phyloP scores from a whole-genome alignment of 2,888 invertebrate genomes.

The Metopia argyrocephala region DNA sequence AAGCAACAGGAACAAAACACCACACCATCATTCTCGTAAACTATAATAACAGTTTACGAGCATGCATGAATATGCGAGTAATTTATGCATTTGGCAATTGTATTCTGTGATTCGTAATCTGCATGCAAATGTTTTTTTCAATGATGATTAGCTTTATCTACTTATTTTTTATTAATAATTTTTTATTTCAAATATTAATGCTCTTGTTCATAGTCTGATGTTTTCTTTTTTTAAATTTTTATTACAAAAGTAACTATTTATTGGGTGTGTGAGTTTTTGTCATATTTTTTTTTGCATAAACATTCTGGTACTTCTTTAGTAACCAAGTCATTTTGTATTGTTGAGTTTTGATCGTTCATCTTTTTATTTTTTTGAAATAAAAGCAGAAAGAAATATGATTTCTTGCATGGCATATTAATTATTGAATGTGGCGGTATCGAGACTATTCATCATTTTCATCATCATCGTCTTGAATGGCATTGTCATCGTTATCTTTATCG shows the following conservation, averaged over 20 bases:
- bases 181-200: slow-evolving; percentile 1
- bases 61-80: too few species aligned
- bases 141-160: slow-evolving; percentile 33
- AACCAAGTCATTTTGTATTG: neutral
- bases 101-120: slow-evolving; percentile 58
- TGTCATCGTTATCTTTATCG: slow-evolving; percentile 10
- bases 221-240: neutral
- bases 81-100: slow-evolving; percentile 62
- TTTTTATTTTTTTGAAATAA: too few species aligned
- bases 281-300: slow-evolving; percentile 6
- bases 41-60: too few species aligned
- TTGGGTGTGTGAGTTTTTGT: slow-evolving; percentile 44
- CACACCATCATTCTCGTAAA: neutral
- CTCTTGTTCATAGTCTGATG: neutral
- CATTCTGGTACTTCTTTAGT: neutral
- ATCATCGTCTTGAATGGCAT: too few species aligned
- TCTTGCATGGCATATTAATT: slow-evolving; percentile 64
- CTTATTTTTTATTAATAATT: slow-evolving; percentile 20
- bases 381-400: slow-evolving; percentile 54
- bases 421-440: slow-evolving; percentile 45
- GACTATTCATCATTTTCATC: slow-evolving; percentile 49
- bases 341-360: slow-evolving; percentile 19
- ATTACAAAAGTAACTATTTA: slow-evolving; percentile 16
- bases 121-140: slow-evolving; percentile 57
- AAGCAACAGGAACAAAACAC: neutral